A percentile compares a stretch with the other conserved stretches of the same genome.
These are phyloP conservation scores for Leucopsar rothschildi DNA, from an alignment of 2,113 vertebrate species.

Conservation along the genomic window DNA sequence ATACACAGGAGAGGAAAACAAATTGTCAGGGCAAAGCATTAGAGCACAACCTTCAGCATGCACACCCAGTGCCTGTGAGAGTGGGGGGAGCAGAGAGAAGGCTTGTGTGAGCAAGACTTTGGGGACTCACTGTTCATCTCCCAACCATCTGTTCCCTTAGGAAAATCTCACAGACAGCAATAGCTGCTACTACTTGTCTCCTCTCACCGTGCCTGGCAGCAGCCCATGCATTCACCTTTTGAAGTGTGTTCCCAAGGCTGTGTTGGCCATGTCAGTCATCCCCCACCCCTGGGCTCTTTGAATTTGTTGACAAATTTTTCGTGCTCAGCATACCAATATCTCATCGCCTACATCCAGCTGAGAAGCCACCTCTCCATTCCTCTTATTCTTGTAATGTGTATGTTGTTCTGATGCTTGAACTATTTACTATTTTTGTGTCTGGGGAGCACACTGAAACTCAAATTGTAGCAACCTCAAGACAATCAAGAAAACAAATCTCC, in stretches of 20 bases:
- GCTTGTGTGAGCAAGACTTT: not conserved
- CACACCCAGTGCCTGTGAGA: accelerated
- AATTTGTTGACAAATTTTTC: not conserved
- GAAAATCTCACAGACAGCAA: not conserved
- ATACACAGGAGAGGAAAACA: not conserved
- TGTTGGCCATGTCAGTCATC: not conserved
- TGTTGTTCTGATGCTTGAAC: not conserved
- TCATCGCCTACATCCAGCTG: not conserved
- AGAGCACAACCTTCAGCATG: not conserved
- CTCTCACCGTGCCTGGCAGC: not conserved
- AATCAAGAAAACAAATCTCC: not conserved
- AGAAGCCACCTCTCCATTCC: not conserved
- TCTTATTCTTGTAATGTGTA: not conserved
- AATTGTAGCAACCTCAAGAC: not conserved
- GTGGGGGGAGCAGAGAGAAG: not conserved
- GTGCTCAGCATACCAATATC: not conserved
- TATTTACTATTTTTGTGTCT: not conserved
- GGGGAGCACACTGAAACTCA: not conserved
- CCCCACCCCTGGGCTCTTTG: not conserved
- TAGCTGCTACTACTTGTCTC: conserved; percentile 1
- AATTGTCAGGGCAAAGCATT: not conserved
- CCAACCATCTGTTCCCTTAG: not conserved
- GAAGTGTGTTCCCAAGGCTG: not conserved
- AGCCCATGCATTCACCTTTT: not conserved
- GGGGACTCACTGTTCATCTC: accelerated